A percentile compares a stretch with the other conserved stretches of the same genome.
phyloP scores from a whole-genome alignment of 2,888 invertebrate species.

The Hemithea aestivaria region DNA sequence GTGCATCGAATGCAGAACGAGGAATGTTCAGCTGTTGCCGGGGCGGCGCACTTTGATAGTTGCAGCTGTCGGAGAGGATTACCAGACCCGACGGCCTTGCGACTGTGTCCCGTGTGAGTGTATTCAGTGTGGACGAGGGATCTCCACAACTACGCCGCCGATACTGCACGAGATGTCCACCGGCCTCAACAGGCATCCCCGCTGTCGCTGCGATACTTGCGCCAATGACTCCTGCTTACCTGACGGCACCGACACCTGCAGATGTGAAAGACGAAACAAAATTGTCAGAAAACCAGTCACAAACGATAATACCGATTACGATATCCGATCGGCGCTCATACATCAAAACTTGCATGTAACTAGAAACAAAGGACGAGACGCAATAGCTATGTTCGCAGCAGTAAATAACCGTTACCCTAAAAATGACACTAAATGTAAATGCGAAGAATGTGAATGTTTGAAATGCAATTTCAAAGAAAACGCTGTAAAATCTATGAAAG shows the following conservation, averaged over 20 bases:
- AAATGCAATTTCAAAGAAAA: conserved; percentile 33
- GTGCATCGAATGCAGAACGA: conserved; percentile 36
- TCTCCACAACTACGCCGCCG: conserved; percentile 26
- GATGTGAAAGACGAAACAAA: conserved; percentile 38
- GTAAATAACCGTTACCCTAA: conserved; percentile 27
- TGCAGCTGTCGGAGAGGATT: conserved; percentile 34
- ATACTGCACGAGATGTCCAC: conserved; percentile 42
- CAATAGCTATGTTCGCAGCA: conserved; percentile 40
- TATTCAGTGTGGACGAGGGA: conserved; percentile 32
- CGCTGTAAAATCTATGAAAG: conserved; percentile 5
- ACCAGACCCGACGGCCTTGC: conserved; percentile 37
- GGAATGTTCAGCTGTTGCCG: conserved; percentile 16
- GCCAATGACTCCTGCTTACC: conserved; percentile 39
- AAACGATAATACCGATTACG: conserved; percentile 41
- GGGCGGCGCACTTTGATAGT: conserved; percentile 31
- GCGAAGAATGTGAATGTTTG: conserved; percentile 42
- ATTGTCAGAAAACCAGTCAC: conserved; percentile 44
- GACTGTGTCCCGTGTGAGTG: conserved; percentile 48
- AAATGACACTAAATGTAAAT: conserved; percentile 24
- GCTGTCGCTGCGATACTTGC: conserved; percentile 45
- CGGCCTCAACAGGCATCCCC: conserved; percentile 34
- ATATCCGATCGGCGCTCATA: conserved; percentile 37
- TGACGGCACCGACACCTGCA: conserved; percentile 37
- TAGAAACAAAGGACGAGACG: conserved; percentile 19
- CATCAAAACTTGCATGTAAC: conserved; percentile 9